Conservation (phyloP, 2,113 vertebrate genomes). For the Aegithalos caudatus region DNA sequence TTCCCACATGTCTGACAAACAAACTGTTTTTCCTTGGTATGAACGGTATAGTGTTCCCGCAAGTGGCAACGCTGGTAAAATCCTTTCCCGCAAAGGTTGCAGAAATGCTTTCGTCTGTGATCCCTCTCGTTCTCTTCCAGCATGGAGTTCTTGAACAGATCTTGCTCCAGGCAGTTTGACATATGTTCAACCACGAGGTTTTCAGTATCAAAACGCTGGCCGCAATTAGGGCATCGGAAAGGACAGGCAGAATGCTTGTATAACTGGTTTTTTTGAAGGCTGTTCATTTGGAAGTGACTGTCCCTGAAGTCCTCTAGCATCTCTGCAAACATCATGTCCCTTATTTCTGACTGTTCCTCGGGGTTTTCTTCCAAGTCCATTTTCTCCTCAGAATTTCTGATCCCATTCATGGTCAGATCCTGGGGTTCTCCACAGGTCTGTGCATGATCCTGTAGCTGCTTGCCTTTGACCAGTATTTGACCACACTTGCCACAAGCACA, state of each 20-base stretch:
- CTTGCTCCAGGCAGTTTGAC: slow-evolving; percentile 87
- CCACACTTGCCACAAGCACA: slow-evolving; percentile 96
- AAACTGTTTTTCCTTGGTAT: slow-evolving; percentile 99
- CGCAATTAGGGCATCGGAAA: slow-evolving; percentile 90
- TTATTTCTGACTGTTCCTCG: slow-evolving; percentile 84
- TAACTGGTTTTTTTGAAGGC: slow-evolving; percentile 76
- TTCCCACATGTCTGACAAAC: slow-evolving; percentile 97
- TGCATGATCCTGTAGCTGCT: slow-evolving; percentile 93
- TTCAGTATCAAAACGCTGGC: slow-evolving; percentile 88
- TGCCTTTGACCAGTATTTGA: slow-evolving; percentile 93
- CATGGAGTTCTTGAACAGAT: slow-evolving; percentile 83
- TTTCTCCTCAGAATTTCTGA: slow-evolving; percentile 80
- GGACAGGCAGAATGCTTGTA: slow-evolving; percentile 82
- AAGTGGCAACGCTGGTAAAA: slow-evolving; percentile 99
- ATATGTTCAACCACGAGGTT: slow-evolving; percentile 89
- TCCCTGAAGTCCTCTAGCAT: slow-evolving; percentile 80
- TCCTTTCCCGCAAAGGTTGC: slow-evolving; percentile 94
- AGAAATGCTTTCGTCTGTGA: slow-evolving; percentile 96
- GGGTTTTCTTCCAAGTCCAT: slow-evolving; percentile 87
- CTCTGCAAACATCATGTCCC: slow-evolving; percentile 82
- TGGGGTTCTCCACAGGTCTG: slow-evolving; percentile 90
- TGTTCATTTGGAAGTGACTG: slow-evolving; percentile 73
- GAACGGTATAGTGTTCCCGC: slow-evolving; percentile 97
- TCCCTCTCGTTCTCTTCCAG: slow-evolving; percentile 86
- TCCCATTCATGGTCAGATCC: slow-evolving; percentile 72